Conservation (phyloP, 2,113 vertebrate genomes). For the Thomomys bottae region DNA sequence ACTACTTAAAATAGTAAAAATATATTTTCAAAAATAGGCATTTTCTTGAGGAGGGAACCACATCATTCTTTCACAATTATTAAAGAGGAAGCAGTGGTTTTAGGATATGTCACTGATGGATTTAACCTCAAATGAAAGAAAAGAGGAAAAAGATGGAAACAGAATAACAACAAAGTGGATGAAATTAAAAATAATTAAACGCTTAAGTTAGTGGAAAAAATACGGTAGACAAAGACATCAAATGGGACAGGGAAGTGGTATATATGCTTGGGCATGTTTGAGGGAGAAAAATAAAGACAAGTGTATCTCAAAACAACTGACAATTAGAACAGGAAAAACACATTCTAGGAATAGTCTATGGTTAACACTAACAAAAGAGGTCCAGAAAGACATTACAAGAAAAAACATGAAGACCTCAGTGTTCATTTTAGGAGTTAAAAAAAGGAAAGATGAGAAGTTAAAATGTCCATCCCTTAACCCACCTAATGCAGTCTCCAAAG, state of each 20-base stretch:
- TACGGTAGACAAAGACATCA: neutral
- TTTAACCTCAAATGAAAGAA: neutral
- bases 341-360: neutral
- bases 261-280: neutral
- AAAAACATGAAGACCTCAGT: neutral
- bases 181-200: neutral
- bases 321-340: neutral
- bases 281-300: neutral
- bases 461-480: constrained; percentile 7
- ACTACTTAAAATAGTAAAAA: too few relatives aligned
- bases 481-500: constrained; percentile 4
- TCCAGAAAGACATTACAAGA: neutral
- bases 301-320: neutral
- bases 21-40: too few relatives aligned
- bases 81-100: neutral
- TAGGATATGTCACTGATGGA: neutral
- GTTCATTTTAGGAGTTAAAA: neutral
- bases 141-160: neutral
- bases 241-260: neutral
- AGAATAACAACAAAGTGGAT: neutral
- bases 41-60: too few relatives aligned
- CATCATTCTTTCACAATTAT: neutral
- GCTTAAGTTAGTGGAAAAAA: neutral
- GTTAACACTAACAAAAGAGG: neutral
- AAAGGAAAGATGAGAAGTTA: constrained; percentile 30